Evolutionary conservation across 2,888 invertebrate species (phyloP).

Genomic region (Ptilodon capucinus): DNA sequence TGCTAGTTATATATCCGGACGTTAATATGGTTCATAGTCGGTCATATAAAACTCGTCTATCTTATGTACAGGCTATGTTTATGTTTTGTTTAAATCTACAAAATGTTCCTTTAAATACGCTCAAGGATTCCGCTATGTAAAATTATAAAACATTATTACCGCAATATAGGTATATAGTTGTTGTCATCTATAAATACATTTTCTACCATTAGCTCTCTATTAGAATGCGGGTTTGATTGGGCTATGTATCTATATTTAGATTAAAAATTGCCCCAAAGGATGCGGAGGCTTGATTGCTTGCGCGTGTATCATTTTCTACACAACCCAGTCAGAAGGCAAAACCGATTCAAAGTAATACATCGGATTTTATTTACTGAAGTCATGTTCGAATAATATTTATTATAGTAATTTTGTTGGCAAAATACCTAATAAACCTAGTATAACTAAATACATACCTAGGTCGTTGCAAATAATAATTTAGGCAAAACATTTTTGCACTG

Average conservation of each 20-base stretch:
- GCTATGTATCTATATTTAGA: constrained; percentile 44
- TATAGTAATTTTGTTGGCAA: too few species aligned
- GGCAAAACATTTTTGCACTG: too few species aligned
- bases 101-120: background rate
- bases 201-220: background rate
- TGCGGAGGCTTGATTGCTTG: constrained; percentile 45
- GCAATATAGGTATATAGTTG: background rate
- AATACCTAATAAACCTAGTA: too few species aligned
- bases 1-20: too few species aligned
- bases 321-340: constrained; percentile 15
- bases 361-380: constrained; percentile 11
- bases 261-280: constrained; percentile 45
- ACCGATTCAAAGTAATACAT: constrained; percentile 13
- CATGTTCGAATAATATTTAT: background rate
- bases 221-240: constrained; percentile 8
- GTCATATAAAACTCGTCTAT: too few species aligned
- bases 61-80: too few species aligned
- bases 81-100: background rate
- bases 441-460: too few species aligned
- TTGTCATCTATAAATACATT: background rate
- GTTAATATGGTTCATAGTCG: too few species aligned
- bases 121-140: too few species aligned
- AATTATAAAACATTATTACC: background rate
- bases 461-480: too few species aligned
- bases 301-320: constrained; percentile 52